phyloP scores from a whole-genome alignment of 1,140 invertebrate species.

The Venustaconcha ellipsiformis region DNA sequence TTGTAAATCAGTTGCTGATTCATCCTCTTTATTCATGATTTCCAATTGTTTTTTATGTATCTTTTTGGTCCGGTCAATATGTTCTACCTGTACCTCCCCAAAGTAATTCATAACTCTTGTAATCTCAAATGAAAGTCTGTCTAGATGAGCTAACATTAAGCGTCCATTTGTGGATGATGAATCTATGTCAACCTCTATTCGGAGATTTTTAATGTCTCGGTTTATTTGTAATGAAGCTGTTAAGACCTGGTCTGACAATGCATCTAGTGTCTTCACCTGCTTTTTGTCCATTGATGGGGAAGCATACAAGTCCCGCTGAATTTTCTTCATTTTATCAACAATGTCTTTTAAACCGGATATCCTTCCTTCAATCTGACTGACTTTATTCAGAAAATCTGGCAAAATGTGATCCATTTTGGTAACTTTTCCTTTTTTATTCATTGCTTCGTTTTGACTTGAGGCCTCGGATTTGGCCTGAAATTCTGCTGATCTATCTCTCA shows the following conservation, averaged over 20 bases:
- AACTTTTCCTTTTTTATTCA: conserved; percentile 22
- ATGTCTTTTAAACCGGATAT: conserved; percentile 18
- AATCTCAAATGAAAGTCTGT: conserved; percentile 16
- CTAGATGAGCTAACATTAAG: conserved; percentile 20
- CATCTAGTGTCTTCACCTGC: conserved; percentile 20
- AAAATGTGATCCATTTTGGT: conserved; percentile 24
- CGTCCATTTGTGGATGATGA: conserved; percentile 21
- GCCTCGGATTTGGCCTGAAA: conserved; percentile 22
- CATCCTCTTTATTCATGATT: conserved; percentile 23
- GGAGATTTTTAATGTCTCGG: conserved; percentile 13
- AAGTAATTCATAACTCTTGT: conserved; percentile 22
- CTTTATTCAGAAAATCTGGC: conserved; percentile 15
- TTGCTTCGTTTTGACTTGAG: conserved; percentile 1
- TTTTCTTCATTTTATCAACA: conserved; percentile 22
- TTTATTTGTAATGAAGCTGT: conserved; percentile 12
- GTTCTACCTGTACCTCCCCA: conserved; percentile 22
- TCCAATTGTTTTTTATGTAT: conserved; percentile 25
- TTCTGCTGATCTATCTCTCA: conserved; percentile 26
- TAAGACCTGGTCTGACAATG: conserved; percentile 22
- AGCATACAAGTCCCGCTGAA: conserved; percentile 24
- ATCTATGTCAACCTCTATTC: conserved; percentile 9
- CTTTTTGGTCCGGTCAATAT: conserved; percentile 28
- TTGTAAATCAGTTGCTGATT: conserved; percentile 10
- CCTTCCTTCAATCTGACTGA: conserved; percentile 23
- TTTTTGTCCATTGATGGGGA: conserved; percentile 21